Base-by-base conservation (phyloP, 1,140 invertebrate genomes). In the Micrasema minimum region DNA sequence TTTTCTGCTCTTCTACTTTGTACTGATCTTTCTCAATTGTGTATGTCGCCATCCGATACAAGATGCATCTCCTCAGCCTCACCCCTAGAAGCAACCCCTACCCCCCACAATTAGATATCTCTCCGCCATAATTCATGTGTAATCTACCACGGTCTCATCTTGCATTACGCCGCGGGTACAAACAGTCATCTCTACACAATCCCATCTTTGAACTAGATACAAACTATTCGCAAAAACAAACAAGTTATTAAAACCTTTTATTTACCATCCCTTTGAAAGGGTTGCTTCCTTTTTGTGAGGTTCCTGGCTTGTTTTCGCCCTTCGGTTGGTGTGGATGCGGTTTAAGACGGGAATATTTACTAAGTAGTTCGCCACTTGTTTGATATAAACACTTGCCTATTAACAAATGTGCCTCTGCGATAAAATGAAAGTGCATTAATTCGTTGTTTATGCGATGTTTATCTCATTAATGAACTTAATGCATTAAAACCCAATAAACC, bases 71-170 rank as follows among this genome's bases (percentile, higher is more conserved):
- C 38, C 35, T n/a, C n/a, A n/a, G 18, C 45, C 26, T 41, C 31
- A 22, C 31, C 26, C 41, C 2, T n/a, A n/a, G n/a, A n/a, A n/a
- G n/a, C n/a, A n/a, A 5, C 51, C 59, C 69, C 22, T 31, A 22
- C 57, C n/a, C 57, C 66, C 69, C 76, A 75, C 76, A 78, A 78
- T 78, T 78, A 78, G 76, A 77, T 78, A 78, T 78, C 77, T 78
- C 72, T 71, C 61, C 38, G 71, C 73, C 76, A 77, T 78, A 78
- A 78, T 76, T 78, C 77, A 78, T 70, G 72, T 75, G 76, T 78
- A 78, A 78, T 78, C 77, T 78, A 70, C 71, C 74, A 68, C 74
- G 61, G 67, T 65, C 67, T 75, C 74, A 75, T 75, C 73, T 75
- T 57, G 69, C 72, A 61, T 59, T 71, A 64, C 69, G 64, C 72